These are phyloP conservation scores for Leptinotarsa defecta DNA, from an alignment of 1,140 invertebrate genomes.

Conservation along the genomic window DNA sequence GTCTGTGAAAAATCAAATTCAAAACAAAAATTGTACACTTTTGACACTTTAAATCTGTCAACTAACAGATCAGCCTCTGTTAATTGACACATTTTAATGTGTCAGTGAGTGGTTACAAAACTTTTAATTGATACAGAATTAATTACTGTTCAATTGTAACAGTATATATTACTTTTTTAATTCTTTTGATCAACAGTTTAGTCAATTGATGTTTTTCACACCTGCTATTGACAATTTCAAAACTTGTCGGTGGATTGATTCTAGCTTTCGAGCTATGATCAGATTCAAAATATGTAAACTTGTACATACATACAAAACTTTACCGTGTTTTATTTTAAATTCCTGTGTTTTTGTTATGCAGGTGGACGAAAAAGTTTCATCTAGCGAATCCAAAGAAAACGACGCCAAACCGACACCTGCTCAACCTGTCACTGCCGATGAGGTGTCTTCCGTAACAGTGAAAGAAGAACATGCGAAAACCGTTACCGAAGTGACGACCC, in stretches of 20 bases:
- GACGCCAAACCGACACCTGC: neutral
- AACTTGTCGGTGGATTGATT: no score
- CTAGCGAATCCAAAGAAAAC: conserved; percentile 60
- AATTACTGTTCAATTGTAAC: no score
- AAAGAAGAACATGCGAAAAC: conserved; percentile 55
- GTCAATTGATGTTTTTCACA: no score
- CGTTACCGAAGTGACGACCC: conserved; percentile 25
- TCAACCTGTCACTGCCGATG: neutral
- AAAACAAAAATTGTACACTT: neutral
- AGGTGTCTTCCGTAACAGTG: neutral
- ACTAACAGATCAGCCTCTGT: no score
- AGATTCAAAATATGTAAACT: neutral
- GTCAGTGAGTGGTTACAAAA: no score
- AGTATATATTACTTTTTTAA: no score
- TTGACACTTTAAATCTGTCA: neutral
- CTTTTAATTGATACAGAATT: no score
- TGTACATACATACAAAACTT: neutral
- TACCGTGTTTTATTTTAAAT: neutral
- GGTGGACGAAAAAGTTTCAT: conserved; percentile 37
- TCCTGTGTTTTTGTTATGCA: conserved; percentile 6
- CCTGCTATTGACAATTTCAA: no score
- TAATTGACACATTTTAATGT: no score
- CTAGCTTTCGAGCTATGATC: no score
- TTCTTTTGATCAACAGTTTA: no score
- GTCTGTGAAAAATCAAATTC: no score